phyloP scores from a whole-genome alignment of 2,888 invertebrate species.

The Helleia helle region DNA sequence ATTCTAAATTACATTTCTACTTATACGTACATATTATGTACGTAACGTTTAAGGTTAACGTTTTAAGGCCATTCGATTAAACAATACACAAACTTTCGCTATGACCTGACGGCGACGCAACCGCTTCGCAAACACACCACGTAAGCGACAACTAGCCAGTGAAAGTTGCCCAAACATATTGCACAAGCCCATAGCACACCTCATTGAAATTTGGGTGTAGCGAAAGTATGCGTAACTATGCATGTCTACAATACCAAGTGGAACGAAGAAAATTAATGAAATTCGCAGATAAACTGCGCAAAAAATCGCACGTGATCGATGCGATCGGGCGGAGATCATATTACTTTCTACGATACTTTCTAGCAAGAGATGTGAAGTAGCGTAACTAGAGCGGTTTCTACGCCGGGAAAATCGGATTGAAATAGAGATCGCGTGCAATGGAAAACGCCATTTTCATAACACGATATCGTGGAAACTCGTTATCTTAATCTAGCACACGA shows the following conservation, averaged over 20 bases:
- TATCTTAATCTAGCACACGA: not conserved
- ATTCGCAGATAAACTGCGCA: constrained; percentile 35
- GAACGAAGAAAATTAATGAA: constrained; percentile 2
- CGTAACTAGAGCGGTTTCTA: constrained; percentile 72
- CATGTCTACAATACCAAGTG: not conserved
- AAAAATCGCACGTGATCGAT: constrained; percentile 58
- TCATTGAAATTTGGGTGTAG: constrained; percentile 32
- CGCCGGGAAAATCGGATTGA: constrained; percentile 71
- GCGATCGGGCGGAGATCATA: constrained; percentile 56
- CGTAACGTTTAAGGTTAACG: too few species aligned
- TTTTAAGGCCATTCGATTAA: constrained; percentile 21
- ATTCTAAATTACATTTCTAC: too few species aligned
- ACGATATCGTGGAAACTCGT: constrained; percentile 45
- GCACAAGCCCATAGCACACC: constrained; percentile 62
- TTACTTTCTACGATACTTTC: constrained; percentile 74
- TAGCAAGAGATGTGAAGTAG: constrained; percentile 67
- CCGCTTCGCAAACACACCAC: constrained; percentile 62
- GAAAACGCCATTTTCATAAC: constrained; percentile 64
- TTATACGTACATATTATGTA: too few species aligned
- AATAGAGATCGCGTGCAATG: constrained; percentile 68
- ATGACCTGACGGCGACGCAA: constrained; percentile 45
- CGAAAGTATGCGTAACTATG: constrained; percentile 51
- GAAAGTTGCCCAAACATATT: constrained; percentile 71
- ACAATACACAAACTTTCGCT: constrained; percentile 59
- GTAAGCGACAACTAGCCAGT: constrained; percentile 51